phyloP scores from a whole-genome alignment of 92 coral and sea anemone species.

The Porites evermanni region DNA sequence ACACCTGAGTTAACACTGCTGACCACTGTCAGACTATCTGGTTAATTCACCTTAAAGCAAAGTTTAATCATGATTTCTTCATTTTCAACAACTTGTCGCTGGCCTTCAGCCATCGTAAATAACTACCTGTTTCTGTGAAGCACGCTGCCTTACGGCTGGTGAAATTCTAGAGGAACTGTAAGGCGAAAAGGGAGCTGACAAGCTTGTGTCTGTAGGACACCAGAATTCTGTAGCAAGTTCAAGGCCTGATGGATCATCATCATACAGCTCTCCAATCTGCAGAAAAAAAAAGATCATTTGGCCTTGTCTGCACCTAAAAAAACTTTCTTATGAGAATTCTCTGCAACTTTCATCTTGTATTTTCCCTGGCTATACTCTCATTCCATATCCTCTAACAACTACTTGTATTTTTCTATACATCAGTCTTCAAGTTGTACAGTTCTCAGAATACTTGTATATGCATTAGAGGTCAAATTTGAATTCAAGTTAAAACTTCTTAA shows the following conservation, averaged over 20 bases:
- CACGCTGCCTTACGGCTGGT: conserved; percentile 76
- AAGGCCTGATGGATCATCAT: conserved; percentile 80
- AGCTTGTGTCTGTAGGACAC: conserved; percentile 84
- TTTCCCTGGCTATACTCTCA: too few species aligned
- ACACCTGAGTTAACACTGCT: too few species aligned
- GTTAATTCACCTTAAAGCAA: too few species aligned
- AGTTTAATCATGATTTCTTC: too few species aligned
- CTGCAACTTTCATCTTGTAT: neutral
- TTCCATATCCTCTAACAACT: too few species aligned
- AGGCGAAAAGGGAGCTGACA: conserved; percentile 71
- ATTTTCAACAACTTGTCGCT: too few species aligned
- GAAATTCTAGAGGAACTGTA: conserved; percentile 57
- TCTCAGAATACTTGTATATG: too few species aligned
- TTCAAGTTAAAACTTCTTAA: too few species aligned
- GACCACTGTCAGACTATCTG: too few species aligned
- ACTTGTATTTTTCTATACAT: too few species aligned
- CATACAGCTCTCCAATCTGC: conserved; percentile 93
- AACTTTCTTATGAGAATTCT: neutral
- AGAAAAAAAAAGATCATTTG: neutral
- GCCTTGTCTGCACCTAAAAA: neutral
- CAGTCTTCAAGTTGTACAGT: too few species aligned
- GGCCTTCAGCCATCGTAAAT: neutral
- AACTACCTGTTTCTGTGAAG: conserved; percentile 85
- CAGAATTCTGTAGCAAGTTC: conserved; percentile 92
- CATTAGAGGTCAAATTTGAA: too few species aligned